A percentile compares a stretch with the other conserved stretches of the same genome.
Evolutionary conservation across 2,888 invertebrate genomes (phyloP).

Genomic region (Crocallis elinguaria): DNA sequence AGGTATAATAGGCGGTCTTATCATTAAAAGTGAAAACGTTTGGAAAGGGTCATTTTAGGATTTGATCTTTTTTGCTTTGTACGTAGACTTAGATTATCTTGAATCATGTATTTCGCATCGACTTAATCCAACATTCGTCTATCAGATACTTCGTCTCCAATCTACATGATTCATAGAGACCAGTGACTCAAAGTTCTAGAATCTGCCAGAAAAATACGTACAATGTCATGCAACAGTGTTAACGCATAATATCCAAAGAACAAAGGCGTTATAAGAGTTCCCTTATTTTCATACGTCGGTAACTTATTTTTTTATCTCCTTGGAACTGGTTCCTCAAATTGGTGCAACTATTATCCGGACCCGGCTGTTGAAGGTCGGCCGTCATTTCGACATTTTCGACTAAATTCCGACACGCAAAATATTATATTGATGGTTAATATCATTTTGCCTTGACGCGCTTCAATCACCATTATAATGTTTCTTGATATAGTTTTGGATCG

Average conservation of each 20-base stretch:
- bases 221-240: not conserved
- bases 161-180: not conserved
- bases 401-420: constrained; percentile 82
- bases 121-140: too few relatives aligned
- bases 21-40: too few relatives aligned
- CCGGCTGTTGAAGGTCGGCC: constrained; percentile 76
- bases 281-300: constrained; percentile 68
- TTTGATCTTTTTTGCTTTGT: too few relatives aligned
- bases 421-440: constrained; percentile 60
- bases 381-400: constrained; percentile 73
- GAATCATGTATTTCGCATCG: too few relatives aligned
- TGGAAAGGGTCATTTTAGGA: too few relatives aligned
- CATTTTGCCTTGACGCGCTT: constrained; percentile 41
- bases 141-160: too few relatives aligned
- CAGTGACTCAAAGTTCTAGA: not conserved
- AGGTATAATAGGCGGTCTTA: too few relatives aligned
- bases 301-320: constrained; percentile 65
- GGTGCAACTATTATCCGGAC: constrained; percentile 80
- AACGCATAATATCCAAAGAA: constrained; percentile 45
- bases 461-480: constrained; percentile 22
- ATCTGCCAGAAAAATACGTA: not conserved
- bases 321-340: constrained; percentile 81
- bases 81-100: too few relatives aligned
- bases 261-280: constrained; percentile 63
- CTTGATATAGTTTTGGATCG: constrained; percentile 6